Percentiles rank a stretch among this genome's conserved stretches.
Conservation (phyloP, 2,113 vertebrate genomes). For the Myiagra hebetior region DNA sequence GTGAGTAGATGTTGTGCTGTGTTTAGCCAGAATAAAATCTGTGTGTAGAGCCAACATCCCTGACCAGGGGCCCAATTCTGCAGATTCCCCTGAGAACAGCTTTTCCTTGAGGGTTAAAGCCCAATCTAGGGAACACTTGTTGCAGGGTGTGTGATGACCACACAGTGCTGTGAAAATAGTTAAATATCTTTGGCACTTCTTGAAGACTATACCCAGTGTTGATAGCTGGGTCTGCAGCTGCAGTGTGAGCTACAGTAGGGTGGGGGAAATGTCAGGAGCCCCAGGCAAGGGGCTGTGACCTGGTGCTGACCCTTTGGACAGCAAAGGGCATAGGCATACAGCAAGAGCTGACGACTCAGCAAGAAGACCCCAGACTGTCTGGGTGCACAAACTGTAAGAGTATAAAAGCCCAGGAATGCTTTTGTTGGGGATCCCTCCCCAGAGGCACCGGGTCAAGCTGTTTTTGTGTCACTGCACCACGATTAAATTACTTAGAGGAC, state of each 20-base stretch:
- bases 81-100: not conserved
- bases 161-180: not conserved
- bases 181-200: not conserved
- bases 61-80: rapidly evolving
- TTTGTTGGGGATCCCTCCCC: not conserved
- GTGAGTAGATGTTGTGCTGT: not conserved
- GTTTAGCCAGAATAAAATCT: not conserved
- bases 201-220: not conserved
- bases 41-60: not conserved
- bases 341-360: not conserved
- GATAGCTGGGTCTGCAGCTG: not conserved
- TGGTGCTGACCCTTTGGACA: not conserved
- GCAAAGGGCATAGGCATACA: not conserved
- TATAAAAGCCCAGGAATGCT: not conserved
- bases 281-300: not conserved
- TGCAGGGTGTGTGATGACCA: not conserved
- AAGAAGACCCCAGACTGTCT: not conserved
- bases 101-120: not conserved
- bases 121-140: not conserved
- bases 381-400: not conserved
- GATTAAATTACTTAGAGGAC: not conserved
- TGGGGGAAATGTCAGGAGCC: not conserved
- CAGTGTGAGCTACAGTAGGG: not conserved
- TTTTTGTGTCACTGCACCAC: not conserved
- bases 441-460: not conserved